Percentiles rank a stretch among this genome's conserved stretches.
phyloP scores from a whole-genome alignment of 2,797 vertebrate genomes.

The Poecilia gillii region DNA sequence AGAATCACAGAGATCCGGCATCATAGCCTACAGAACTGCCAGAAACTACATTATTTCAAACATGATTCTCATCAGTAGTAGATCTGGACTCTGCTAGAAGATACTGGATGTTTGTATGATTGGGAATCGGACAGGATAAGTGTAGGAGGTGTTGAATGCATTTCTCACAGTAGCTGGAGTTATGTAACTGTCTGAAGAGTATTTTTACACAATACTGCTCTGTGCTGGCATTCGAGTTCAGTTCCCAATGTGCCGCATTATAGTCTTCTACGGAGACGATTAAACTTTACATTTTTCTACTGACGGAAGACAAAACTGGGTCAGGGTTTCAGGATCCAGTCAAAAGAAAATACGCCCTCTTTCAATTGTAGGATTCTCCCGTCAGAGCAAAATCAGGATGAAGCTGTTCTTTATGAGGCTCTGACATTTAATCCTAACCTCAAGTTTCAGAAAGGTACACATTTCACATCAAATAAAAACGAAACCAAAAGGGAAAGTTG shows the following conservation, averaged over 20 bases:
- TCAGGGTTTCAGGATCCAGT: background rate
- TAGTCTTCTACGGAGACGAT: background rate
- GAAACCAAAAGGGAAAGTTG: background rate
- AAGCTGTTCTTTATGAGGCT: background rate
- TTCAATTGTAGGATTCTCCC: background rate
- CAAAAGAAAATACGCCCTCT: background rate
- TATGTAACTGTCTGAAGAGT: constrained; percentile 56
- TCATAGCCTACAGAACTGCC: background rate
- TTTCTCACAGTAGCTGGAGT: constrained; percentile 32
- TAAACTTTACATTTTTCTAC: background rate
- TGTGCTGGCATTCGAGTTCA: background rate
- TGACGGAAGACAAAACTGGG: background rate
- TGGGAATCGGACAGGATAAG: background rate
- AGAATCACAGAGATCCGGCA: background rate
- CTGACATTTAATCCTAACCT: background rate
- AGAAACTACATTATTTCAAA: background rate
- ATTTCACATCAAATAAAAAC: background rate
- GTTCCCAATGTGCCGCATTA: background rate
- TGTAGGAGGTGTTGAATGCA: constrained; percentile 35
- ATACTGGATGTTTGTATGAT: background rate
- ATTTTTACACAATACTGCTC: constrained; percentile 21
- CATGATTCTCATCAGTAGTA: background rate
- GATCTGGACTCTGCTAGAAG: background rate
- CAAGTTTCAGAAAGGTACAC: background rate
- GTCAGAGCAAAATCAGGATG: background rate